Evolutionary conservation across 1,140 invertebrate species (phyloP).

Genomic region (Mya arenaria): DNA sequence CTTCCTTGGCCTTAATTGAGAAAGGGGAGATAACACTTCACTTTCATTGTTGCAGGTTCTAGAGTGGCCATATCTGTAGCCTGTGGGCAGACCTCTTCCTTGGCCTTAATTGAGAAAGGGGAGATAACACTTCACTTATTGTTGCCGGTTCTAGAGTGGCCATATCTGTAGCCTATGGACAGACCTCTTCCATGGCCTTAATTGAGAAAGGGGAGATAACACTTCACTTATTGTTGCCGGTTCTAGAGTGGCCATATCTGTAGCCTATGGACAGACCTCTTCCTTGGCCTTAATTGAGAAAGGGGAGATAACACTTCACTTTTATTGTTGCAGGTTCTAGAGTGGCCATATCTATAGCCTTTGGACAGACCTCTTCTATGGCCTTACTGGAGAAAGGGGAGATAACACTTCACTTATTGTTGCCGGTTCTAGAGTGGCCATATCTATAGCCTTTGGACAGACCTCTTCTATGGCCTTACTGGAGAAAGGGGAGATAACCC

Average conservation of each 20-base stretch:
- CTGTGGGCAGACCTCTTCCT: conserved; percentile 86
- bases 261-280: too few relatives aligned
- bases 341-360: conserved; percentile 84
- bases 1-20: conserved; percentile 85
- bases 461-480: conserved; percentile 85
- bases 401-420: too few relatives aligned
- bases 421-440: conserved; percentile 79
- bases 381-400: conserved; percentile 86
- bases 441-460: conserved; percentile 86
- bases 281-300: too few relatives aligned
- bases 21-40: conserved; percentile 85
- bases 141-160: too few relatives aligned
- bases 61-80: conserved; percentile 83
- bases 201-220: conserved; percentile 85
- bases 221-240: too few relatives aligned
- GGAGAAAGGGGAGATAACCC: conserved; percentile 86
- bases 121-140: too few relatives aligned
- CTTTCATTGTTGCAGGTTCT: conserved; percentile 59
- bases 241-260: not conserved
- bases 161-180: conserved; percentile 85
- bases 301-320: too few relatives aligned
- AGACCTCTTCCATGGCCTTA: conserved; percentile 85
- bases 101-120: conserved; percentile 86
- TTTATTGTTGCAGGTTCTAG: conserved; percentile 62
- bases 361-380: conserved; percentile 86